These are phyloP conservation scores for Aporrectodea caliginosa DNA, from an alignment of 1,140 invertebrate genomes.

Conservation along the genomic window DNA sequence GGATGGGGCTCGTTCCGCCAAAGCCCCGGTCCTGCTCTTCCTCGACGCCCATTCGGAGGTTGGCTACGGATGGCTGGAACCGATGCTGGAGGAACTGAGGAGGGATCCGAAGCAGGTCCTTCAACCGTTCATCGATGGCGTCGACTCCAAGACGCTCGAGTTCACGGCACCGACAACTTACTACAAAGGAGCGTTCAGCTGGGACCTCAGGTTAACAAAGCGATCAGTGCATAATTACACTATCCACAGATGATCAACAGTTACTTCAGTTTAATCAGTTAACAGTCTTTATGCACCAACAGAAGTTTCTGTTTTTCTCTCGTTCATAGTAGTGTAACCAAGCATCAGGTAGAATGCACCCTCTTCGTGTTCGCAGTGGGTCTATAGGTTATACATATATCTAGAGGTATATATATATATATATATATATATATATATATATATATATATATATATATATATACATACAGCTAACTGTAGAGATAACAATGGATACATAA, in stretches of 20 bases:
- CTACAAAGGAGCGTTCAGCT: constrained; percentile 22
- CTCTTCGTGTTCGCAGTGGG: no score
- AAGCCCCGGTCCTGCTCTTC: constrained; percentile 83
- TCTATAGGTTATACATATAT: no score
- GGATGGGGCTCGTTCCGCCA: constrained; percentile 74
- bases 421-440: no score
- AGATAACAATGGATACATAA: no score
- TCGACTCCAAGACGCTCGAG: constrained; percentile 12
- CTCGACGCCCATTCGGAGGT: constrained; percentile 89
- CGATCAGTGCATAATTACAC: neutral
- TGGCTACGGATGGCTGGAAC: constrained; percentile 92
- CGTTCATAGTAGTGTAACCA: no score
- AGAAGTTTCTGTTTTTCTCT: neutral
- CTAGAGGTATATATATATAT: no score
- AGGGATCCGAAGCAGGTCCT: constrained; percentile 18
- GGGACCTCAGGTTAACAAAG: constrained; percentile 17
- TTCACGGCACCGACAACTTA: constrained; percentile 13
- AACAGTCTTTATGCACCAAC: neutral
- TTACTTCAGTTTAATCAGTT: neutral
- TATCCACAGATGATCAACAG: neutral
- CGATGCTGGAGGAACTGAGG: constrained; percentile 63
- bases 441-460: no score
- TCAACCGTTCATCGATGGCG: constrained; percentile 23
- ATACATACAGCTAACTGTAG: no score
- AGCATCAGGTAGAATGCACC: no score